These are phyloP conservation scores for Eptatretus burgeri DNA, from an alignment of 2,113 vertebrate genomes.

Conservation along the genomic window DNA sequence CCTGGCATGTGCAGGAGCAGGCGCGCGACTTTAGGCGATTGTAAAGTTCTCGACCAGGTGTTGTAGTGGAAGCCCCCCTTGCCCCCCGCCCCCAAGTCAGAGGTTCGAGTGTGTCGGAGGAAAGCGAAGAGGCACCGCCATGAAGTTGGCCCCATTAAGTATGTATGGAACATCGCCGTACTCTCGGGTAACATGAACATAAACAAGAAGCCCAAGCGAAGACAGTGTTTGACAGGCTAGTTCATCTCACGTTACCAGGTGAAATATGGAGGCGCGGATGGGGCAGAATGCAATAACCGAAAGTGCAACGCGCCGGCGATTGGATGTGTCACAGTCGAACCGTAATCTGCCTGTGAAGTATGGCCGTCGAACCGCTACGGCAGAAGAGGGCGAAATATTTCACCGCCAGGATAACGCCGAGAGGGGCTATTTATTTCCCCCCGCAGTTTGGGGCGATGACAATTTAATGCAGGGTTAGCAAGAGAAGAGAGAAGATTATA, in stretches of 20 bases:
- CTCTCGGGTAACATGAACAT: slow-evolving; percentile 1
- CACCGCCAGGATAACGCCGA: slow-evolving; percentile 4
- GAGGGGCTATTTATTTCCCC: slow-evolving; percentile 5
- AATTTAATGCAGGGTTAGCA: slow-evolving; percentile 7
- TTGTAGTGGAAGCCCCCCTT: too few species aligned
- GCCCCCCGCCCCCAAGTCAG: too few species aligned
- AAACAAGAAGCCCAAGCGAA: slow-evolving; percentile 5
- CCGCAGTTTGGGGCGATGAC: slow-evolving; percentile 4
- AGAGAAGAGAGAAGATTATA: slow-evolving; percentile 6
- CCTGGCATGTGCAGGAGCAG: too few species aligned
- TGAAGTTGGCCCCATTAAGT: background rate
- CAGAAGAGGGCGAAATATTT: slow-evolving; percentile 6
- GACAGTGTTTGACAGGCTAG: slow-evolving; percentile 6
- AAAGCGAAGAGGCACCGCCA: too few species aligned
- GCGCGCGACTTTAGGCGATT: too few species aligned
- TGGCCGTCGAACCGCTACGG: background rate
- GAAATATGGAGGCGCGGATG: slow-evolving; percentile 6
- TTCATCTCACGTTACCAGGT: slow-evolving; percentile 5
- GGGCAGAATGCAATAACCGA: slow-evolving; percentile 6
- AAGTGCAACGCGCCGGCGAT: slow-evolving; percentile 6
- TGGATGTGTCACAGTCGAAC: slow-evolving; percentile 4
- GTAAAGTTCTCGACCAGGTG: too few species aligned
- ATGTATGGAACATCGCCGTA: slow-evolving; percentile 1
- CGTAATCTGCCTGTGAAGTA: slow-evolving; percentile 4
- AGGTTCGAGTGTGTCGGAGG: too few species aligned